Percentiles rank a stretch among this genome's conserved stretches.
These are phyloP conservation scores for Deilephila elpenor DNA, from an alignment of 2,888 invertebrate species.

Conservation along the genomic window DNA sequence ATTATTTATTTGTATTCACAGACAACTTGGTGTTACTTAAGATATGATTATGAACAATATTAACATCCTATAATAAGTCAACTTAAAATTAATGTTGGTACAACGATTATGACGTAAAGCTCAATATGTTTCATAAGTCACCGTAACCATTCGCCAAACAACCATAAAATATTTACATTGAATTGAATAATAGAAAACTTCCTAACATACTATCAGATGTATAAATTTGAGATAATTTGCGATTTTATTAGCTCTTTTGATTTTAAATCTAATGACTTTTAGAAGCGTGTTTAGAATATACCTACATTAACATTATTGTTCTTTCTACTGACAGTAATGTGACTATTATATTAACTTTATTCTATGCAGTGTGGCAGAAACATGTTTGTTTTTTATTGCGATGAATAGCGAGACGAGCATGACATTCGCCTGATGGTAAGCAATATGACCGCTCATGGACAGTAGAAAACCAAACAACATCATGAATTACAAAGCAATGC, in stretches of 20 bases:
- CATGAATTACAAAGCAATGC: too few species aligned
- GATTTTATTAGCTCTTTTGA: neutral
- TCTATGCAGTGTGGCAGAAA: neutral
- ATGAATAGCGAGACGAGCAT: too few species aligned
- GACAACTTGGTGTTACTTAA: conserved; percentile 20
- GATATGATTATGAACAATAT: conserved; percentile 24
- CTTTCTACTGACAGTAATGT: neutral
- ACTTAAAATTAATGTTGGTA: neutral
- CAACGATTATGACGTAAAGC: neutral
- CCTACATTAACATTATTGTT: neutral
- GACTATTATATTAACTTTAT: neutral
- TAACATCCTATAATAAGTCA: conserved; percentile 15
- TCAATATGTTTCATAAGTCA: neutral
- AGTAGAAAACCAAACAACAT: too few species aligned
- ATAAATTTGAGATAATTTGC: conserved; percentile 3
- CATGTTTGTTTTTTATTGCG: too few species aligned
- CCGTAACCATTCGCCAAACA: neutral
- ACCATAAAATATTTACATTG: conserved; percentile 4
- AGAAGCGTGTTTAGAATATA: conserved; percentile 7
- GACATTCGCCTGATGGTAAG: too few species aligned
- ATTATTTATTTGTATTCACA: conserved; percentile 4
- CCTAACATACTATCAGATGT: conserved; percentile 7
- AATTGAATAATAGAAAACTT: conserved; percentile 5
- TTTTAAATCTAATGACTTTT: conserved; percentile 18
- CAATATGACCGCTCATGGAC: too few species aligned